Percentiles rank a stretch among this genome's conserved stretches.
These are phyloP conservation scores for Drosophila tristis DNA, from an alignment of 1,140 invertebrate species.

Conservation along the genomic window DNA sequence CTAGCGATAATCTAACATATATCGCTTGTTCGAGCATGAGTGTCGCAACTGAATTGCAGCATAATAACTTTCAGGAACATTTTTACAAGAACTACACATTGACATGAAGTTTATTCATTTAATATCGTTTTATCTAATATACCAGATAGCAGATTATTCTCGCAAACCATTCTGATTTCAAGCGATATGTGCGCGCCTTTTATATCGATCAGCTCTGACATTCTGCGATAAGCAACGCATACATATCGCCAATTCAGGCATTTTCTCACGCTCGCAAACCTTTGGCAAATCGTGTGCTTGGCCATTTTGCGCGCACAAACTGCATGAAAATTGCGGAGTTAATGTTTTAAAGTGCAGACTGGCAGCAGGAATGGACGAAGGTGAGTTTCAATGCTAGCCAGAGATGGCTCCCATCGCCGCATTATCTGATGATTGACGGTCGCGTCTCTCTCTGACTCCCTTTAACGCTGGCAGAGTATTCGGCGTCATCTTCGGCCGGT, in stretches of 20 bases:
- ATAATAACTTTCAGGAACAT: too few species aligned
- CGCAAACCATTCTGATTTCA: too few species aligned
- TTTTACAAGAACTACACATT: too few species aligned
- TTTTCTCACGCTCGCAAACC: slow-evolving; percentile 27
- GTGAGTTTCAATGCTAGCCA: background rate
- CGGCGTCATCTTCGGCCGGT: slow-evolving; percentile 68
- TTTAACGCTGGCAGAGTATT: slow-evolving; percentile 55
- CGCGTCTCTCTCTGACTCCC: slow-evolving; percentile 4
- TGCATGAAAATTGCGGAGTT: slow-evolving; percentile 16
- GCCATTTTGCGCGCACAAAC: slow-evolving; percentile 30
- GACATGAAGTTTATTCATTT: too few species aligned
- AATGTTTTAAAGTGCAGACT: slow-evolving; percentile 25
- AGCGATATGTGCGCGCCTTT: too few species aligned
- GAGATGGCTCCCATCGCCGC: background rate
- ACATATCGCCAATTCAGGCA: slow-evolving; percentile 40
- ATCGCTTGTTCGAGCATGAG: too few species aligned
- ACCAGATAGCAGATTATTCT: too few species aligned
- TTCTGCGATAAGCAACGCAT: slow-evolving; percentile 21
- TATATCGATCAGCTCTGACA: slow-evolving; percentile 1
- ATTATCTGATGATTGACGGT: slow-evolving; percentile 10
- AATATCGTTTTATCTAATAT: too few species aligned
- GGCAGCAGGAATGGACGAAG: slow-evolving; percentile 49
- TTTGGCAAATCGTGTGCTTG: slow-evolving; percentile 15
- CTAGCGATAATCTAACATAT: too few species aligned
- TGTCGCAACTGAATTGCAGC: too few species aligned